phyloP scores from a whole-genome alignment of 1,140 invertebrate genomes.

The Pemphigus obesinymphae region DNA sequence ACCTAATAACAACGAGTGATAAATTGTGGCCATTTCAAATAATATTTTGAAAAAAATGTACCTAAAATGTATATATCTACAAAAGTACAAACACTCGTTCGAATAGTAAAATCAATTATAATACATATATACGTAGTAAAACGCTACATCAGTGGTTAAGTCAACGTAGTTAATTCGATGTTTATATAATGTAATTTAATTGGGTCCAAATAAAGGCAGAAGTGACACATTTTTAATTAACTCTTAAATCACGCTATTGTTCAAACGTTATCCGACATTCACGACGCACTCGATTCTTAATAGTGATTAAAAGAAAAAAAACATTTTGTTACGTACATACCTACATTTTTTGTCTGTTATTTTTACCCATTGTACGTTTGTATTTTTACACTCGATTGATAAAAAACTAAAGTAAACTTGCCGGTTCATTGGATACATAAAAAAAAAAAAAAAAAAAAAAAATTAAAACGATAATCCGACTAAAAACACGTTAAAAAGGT shows the following conservation, averaged over 20 bases:
- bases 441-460: not conserved
- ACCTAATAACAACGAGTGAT: no score
- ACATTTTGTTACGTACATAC: not conserved
- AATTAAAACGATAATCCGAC: not conserved
- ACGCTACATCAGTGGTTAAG: not conserved
- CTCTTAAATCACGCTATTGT: not conserved
- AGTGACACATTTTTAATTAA: not conserved
- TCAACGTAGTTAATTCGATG: not conserved
- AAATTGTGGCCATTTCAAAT: no score
- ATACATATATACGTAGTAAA: no score
- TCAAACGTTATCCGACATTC: not conserved
- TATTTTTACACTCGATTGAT: not conserved
- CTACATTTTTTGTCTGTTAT: not conserved
- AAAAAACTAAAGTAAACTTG: not conserved
- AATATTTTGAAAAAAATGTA: no score
- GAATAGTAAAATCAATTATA: no score
- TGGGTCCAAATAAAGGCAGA: not conserved
- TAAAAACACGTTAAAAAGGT: not conserved
- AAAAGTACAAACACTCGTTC: no score
- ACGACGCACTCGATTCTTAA: not conserved
- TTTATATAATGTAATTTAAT: not conserved
- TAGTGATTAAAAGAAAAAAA: not conserved
- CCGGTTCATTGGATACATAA: not conserved
- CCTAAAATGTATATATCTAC: no score
- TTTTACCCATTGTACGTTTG: not conserved